phyloP scores from a whole-genome alignment of 2,888 invertebrate genomes.

The Hirudinaria manillensis region DNA sequence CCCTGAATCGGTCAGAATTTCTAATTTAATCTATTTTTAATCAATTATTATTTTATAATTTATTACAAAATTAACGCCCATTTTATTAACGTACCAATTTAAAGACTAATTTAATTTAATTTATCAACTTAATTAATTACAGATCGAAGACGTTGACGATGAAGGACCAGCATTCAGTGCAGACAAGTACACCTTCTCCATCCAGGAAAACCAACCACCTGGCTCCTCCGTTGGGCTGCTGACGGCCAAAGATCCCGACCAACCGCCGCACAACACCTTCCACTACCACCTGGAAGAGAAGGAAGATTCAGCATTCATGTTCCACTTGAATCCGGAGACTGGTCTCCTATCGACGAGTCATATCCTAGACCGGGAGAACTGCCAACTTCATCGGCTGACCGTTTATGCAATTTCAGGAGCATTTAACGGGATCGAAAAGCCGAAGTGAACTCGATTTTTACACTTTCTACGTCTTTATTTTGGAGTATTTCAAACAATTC shows the following conservation, averaged over 20 bases:
- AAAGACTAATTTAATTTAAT: too few relatives aligned
- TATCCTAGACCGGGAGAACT: constrained; percentile 23
- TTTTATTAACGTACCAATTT: too few relatives aligned
- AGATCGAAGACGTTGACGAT: constrained; percentile 29
- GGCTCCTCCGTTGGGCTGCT: constrained; percentile 22
- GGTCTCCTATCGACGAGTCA: constrained; percentile 23
- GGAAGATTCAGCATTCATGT: constrained; percentile 11
- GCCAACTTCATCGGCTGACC: not conserved
- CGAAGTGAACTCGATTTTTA: not conserved
- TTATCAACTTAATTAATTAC: too few relatives aligned
- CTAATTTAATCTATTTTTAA: too few relatives aligned
- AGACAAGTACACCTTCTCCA: constrained; percentile 19
- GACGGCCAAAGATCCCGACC: constrained; percentile 23
- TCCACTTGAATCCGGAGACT: constrained; percentile 3
- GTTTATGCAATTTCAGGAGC: constrained; percentile 8
- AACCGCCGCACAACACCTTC: constrained; percentile 23
- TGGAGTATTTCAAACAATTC: too few relatives aligned
- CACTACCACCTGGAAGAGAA: constrained; percentile 15
- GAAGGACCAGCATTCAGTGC: constrained; percentile 23
- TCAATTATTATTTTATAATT: too few relatives aligned
- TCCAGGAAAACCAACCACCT: constrained; percentile 24
- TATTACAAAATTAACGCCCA: too few relatives aligned
- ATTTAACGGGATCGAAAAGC: constrained; percentile 1
- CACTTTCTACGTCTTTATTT: too few relatives aligned
- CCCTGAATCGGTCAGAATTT: too few relatives aligned